phyloP scores from a whole-genome alignment of 2,888 invertebrate genomes.

The Achlya flavicornis region DNA sequence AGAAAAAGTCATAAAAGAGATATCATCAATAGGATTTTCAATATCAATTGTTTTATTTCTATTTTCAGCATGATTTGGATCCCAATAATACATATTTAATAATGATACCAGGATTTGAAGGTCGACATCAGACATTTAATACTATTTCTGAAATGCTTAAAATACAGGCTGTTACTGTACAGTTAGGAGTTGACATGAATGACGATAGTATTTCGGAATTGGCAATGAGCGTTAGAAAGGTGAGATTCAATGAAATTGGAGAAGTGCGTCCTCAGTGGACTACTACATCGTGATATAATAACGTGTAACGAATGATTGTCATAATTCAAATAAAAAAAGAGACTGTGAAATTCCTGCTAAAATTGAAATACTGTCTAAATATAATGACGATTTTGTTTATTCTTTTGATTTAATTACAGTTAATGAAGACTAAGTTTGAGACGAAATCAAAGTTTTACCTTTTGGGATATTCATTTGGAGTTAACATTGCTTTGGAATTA shows the following conservation, averaged over 20 bases:
- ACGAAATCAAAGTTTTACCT: conserved; percentile 49
- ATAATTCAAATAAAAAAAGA: too few species aligned
- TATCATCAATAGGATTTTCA: too few species aligned
- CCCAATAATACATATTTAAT: conserved; percentile 43
- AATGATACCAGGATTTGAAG: conserved; percentile 63
- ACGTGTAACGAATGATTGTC: not conserved
- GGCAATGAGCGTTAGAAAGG: conserved; percentile 46
- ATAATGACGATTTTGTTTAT: conserved; percentile 17
- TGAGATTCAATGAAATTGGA: conserved; percentile 21
- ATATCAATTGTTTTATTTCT: not conserved
- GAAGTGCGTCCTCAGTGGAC: not conserved
- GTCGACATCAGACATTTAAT: conserved; percentile 47
- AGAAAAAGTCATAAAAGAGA: too few species aligned
- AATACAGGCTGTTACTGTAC: conserved; percentile 47
- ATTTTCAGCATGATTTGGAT: conserved; percentile 45
- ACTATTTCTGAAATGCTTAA: conserved; percentile 50
- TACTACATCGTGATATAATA: not conserved
- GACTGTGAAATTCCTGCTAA: too few species aligned
- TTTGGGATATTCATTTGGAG: conserved; percentile 59
- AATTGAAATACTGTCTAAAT: not conserved
- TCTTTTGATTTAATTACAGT: conserved; percentile 23
- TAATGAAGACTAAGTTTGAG: conserved; percentile 40
- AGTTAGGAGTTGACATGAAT: conserved; percentile 48
- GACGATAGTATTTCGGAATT: conserved; percentile 49
- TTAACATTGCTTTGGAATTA: conserved; percentile 59